These are phyloP conservation scores for Zapus hudsonius DNA, from an alignment of 2,113 vertebrate genomes.

Conservation along the genomic window DNA sequence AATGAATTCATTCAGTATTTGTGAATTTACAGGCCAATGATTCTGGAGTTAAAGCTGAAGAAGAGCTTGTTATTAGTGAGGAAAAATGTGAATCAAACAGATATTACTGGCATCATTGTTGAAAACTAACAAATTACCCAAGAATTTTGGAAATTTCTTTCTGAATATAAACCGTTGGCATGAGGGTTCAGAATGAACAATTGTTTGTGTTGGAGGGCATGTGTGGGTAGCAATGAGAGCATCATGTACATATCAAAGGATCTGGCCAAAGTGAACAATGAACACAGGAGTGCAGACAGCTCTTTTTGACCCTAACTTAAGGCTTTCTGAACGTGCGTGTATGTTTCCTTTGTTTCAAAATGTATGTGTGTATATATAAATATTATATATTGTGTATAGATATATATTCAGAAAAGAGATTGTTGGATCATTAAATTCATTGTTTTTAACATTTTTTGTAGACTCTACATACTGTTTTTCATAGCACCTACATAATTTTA, in stretches of 20 bases:
- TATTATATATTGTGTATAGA: too few species aligned
- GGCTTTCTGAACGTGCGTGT: not conserved
- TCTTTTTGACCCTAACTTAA: not conserved
- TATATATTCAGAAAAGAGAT: not conserved
- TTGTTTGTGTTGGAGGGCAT: not conserved
- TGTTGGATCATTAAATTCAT: not conserved
- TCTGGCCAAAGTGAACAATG: not conserved
- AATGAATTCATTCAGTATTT: not conserved
- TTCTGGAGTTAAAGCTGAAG: constrained; percentile 5
- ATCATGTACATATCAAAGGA: not conserved
- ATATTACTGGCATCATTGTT: not conserved
- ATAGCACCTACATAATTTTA: not conserved
- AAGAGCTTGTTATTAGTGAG: not conserved
- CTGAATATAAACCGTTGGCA: not conserved
- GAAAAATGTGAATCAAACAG: not conserved
- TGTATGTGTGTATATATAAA: too few species aligned
- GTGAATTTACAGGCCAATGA: not conserved
- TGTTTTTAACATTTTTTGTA: not conserved
- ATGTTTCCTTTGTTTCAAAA: too few species aligned
- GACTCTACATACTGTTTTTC: not conserved
- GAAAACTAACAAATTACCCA: not conserved
- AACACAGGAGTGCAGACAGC: not conserved
- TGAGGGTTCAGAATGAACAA: not conserved
- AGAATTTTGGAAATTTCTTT: not conserved
- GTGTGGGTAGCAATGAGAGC: not conserved